Percentiles rank a stretch among this genome's conserved stretches.
These are phyloP conservation scores for Silurus meridionalis DNA, from an alignment of 2,113 vertebrate genomes.

Conservation along the genomic window DNA sequence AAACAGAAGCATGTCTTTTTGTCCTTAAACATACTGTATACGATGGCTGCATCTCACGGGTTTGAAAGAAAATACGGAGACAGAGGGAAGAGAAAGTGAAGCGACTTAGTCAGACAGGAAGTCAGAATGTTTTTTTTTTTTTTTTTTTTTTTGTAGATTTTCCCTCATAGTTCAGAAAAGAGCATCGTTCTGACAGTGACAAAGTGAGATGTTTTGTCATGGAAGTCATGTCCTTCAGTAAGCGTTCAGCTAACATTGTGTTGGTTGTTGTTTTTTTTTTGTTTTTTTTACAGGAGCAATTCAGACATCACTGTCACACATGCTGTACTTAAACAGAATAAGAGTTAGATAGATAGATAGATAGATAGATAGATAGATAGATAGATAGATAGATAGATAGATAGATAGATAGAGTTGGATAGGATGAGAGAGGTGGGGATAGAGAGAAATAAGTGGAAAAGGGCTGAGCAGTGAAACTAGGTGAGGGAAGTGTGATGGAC, in stretches of 20 bases:
- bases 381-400: too few species aligned
- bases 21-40: too few species aligned
- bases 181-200: constrained; percentile 1
- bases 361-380: too few species aligned
- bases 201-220: constrained; percentile 47
- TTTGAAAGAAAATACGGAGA: neutral
- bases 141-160: neutral
- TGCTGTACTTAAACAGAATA: neutral
- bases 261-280: neutral
- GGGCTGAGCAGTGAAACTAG: constrained; percentile 3
- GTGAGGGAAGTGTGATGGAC: constrained; percentile 22
- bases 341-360: neutral
- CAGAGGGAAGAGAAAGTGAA: neutral
- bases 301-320: constrained; percentile 40
- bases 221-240: constrained; percentile 20
- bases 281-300: neutral
- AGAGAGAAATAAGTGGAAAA: neutral
- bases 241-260: constrained; percentile 32
- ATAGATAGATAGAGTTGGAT: too few species aligned
- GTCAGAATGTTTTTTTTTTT: neutral
- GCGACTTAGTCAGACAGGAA: neutral
- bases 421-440: neutral
- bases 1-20: too few species aligned
- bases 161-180: neutral
- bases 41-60: too few species aligned